A percentile compares a stretch with the other conserved stretches of the same genome.
These are phyloP conservation scores for Buteo buteo DNA, from an alignment of 2,113 vertebrate genomes.

Conservation along the genomic window DNA sequence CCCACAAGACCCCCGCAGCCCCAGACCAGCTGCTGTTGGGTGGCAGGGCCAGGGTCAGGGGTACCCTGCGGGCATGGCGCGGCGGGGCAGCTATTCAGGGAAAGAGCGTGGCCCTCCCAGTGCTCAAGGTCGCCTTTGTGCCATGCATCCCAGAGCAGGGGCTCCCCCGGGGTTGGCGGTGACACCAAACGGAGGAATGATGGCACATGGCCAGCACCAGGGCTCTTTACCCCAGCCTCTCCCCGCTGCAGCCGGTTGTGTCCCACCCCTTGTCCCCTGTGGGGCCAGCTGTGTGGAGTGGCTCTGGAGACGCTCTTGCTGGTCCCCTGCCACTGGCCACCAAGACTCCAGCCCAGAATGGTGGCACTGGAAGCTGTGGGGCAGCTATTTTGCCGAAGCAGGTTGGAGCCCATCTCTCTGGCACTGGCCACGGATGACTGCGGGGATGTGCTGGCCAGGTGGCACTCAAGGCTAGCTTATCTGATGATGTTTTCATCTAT, in stretches of 20 bases:
- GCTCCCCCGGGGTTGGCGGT: neutral
- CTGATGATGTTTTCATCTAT: conserved; percentile 46
- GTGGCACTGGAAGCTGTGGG: neutral
- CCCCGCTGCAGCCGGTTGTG: neutral
- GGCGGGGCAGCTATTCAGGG: neutral
- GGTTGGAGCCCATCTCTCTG: neutral
- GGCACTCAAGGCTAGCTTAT: conserved; percentile 36
- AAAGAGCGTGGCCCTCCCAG: neutral
- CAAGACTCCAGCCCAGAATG: neutral
- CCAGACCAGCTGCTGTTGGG: neutral
- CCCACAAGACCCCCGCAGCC: neutral
- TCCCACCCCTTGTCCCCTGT: neutral
- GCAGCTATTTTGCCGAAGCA: neutral
- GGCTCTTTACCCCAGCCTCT: neutral
- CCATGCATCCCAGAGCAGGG: neutral
- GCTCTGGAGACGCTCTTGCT: neutral
- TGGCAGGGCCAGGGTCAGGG: neutral
- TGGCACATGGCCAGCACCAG: neutral
- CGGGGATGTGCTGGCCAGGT: neutral
- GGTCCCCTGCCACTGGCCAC: neutral
- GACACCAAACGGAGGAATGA: neutral
- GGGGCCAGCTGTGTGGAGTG: neutral
- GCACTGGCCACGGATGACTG: neutral
- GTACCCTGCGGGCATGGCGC: neutral
- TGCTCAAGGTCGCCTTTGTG: conserved; percentile 38